Evolutionary conservation across 2,888 invertebrate genomes (phyloP).

Genomic region (Artemia sp.): DNA sequence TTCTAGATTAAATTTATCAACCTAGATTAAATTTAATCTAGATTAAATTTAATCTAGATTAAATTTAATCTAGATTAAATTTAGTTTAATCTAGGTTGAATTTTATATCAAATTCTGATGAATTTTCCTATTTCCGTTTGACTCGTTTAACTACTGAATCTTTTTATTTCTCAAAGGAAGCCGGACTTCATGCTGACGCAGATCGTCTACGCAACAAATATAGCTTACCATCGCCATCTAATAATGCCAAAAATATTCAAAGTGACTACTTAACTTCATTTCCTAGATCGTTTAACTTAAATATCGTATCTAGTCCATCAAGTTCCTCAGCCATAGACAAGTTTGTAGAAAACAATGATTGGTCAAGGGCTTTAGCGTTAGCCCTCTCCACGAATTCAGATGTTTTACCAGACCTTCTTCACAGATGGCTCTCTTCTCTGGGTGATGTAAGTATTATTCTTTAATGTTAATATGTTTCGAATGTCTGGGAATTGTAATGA

Average conservation of each 20-base stretch:
- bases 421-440: background rate
- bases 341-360: conserved; percentile 5
- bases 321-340: background rate
- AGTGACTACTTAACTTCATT: background rate
- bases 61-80: too few species aligned
- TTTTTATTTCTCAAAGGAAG: background rate
- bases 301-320: background rate
- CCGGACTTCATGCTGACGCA: conserved; percentile 1
- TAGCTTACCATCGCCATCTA: background rate
- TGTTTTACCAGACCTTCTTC: background rate
- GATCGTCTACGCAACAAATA: background rate
- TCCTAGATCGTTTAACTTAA: background rate
- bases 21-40: too few species aligned
- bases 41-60: too few species aligned
- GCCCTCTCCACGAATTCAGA: background rate
- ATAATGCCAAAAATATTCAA: too few species aligned
- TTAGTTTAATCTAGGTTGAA: too few species aligned
- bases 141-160: too few species aligned
- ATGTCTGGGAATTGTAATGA: too few species aligned
- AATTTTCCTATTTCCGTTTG: too few species aligned
- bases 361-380: background rate
- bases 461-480: background rate
- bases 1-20: too few species aligned
- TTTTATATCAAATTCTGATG: too few species aligned
- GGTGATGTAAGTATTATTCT: background rate